A percentile compares a stretch with the other conserved stretches of the same genome.
These are phyloP conservation scores for Mastigias papua DNA, from an alignment of 30 jellyfish, hydroid and myxozoan species.

Conservation along the genomic window DNA sequence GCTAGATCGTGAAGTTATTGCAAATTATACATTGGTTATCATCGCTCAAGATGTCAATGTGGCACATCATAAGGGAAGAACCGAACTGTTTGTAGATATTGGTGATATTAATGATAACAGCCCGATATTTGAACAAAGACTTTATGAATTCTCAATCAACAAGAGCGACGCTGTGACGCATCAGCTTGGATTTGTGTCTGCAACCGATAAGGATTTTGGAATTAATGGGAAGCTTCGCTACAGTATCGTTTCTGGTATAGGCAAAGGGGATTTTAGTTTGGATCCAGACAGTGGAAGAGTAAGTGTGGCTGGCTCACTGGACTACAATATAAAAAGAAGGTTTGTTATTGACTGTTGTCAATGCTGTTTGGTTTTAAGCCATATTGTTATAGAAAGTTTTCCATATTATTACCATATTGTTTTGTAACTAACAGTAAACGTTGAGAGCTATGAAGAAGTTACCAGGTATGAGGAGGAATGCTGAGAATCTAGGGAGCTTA, in stretches of 20 bases:
- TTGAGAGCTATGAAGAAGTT: too few relatives aligned
- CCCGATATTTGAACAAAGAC: conserved; percentile 68
- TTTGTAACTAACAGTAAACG: too few relatives aligned
- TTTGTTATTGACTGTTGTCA: too few relatives aligned
- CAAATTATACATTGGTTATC: conserved; percentile 63
- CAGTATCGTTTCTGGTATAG: conserved; percentile 35
- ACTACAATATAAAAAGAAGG: conserved; percentile 45
- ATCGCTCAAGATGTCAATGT: conserved; percentile 75
- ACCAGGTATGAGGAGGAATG: too few relatives aligned
- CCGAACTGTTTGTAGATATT: conserved; percentile 57
- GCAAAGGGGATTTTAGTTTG: conserved; percentile 45
- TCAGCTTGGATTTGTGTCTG: conserved; percentile 47
- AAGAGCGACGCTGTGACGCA: conserved; percentile 49
- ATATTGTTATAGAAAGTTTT: too few relatives aligned
- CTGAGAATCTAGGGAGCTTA: too few relatives aligned
- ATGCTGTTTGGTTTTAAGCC: too few relatives aligned
- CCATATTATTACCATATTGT: too few relatives aligned
- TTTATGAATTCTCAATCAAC: conserved; percentile 6
- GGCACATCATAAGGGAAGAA: conserved; percentile 72
- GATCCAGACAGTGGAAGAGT: conserved; percentile 59
- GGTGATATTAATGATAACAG: conserved; percentile 79
- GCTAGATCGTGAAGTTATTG: conserved; percentile 73
- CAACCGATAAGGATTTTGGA: conserved; percentile 82
- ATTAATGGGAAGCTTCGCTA: conserved; percentile 58
- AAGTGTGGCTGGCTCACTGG: conserved; percentile 33